phyloP scores from a whole-genome alignment of 2,797 vertebrate genomes.

The Bucorvus abyssinicus region DNA sequence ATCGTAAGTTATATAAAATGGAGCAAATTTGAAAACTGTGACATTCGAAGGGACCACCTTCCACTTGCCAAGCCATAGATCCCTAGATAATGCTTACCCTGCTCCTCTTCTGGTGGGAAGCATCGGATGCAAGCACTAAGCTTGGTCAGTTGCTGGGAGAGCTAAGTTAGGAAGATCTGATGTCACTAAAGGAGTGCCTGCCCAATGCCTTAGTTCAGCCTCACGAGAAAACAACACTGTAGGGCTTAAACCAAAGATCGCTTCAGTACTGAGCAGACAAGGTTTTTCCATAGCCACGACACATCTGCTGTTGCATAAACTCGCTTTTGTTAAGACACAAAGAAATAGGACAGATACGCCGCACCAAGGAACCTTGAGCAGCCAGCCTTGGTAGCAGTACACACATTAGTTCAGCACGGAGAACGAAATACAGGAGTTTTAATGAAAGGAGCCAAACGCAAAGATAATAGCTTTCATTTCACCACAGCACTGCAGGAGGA shows the following conservation, averaged over 20 bases:
- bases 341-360: neutral
- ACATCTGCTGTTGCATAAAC: neutral
- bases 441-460: neutral
- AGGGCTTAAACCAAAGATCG: neutral
- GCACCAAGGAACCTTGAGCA: neutral
- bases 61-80: neutral
- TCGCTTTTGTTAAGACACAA: neutral
- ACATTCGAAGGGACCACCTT: neutral
- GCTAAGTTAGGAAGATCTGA: neutral
- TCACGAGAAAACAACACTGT: neutral
- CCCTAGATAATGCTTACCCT: neutral
- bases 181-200: neutral
- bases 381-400: neutral
- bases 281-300: neutral
- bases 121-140: neutral
- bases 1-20: rapidly evolving
- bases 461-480: neutral
- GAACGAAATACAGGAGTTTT: neutral
- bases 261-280: neutral
- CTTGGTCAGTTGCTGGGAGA: neutral
- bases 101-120: neutral
- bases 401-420: neutral
- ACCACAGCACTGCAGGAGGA: neutral
- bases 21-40: neutral
- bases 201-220: neutral